phyloP scores from a whole-genome alignment of 2,113 vertebrate species.

The Odontophorus gujanensis region DNA sequence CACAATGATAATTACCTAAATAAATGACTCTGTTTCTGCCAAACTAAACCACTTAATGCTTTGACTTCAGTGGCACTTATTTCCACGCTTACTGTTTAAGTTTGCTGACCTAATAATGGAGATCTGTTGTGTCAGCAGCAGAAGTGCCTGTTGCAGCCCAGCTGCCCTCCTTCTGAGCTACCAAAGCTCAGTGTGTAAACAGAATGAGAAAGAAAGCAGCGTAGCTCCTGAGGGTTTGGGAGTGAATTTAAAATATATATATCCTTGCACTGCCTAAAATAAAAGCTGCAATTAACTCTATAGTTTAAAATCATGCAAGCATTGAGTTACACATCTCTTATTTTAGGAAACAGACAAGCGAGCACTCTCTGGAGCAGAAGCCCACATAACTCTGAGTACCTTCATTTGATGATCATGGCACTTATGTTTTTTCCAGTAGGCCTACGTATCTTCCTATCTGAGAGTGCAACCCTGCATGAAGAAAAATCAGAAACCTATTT shows the following conservation, averaged over 20 bases:
- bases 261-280: not conserved
- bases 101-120: not conserved
- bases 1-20: not conserved
- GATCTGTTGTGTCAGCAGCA: not conserved
- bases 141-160: not conserved
- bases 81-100: not conserved
- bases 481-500: not conserved
- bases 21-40: not conserved
- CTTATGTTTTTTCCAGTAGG: rapidly evolving
- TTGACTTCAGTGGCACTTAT: not conserved
- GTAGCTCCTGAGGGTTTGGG: not conserved
- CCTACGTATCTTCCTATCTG: rapidly evolving
- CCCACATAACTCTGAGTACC: not conserved
- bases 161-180: not conserved
- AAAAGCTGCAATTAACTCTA: not conserved
- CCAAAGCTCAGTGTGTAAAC: not conserved
- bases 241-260: not conserved
- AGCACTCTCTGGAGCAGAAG: not conserved
- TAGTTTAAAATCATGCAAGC: not conserved
- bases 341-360: too few relatives aligned
- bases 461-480: rapidly evolving
- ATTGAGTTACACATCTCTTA: not conserved
- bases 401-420: not conserved
- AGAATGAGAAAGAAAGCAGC: not conserved
- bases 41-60: not conserved